phyloP scores from a whole-genome alignment of 2,113 vertebrate genomes.

The Prietella phreatophila region DNA sequence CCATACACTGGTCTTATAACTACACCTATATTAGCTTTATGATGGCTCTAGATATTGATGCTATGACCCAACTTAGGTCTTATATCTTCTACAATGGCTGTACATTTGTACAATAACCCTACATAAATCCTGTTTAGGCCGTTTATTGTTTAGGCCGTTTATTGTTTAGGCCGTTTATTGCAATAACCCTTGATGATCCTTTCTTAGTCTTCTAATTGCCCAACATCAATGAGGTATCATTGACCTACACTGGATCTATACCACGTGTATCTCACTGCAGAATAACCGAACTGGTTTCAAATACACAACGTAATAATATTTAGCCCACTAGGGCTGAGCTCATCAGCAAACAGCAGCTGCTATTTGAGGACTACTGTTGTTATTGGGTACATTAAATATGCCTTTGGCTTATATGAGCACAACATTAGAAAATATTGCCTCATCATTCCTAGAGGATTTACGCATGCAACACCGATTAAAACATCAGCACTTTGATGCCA shows the following conservation, averaged over 20 bases:
- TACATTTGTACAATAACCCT: neutral
- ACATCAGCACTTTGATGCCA: conserved; percentile 5
- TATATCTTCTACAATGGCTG: neutral
- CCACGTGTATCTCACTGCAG: neutral
- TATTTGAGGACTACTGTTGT: neutral
- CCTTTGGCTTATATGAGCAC: neutral
- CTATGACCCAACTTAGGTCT: neutral
- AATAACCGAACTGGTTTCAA: neutral
- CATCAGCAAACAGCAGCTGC: neutral
- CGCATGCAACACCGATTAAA: neutral
- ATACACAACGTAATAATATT: neutral
- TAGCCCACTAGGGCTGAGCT: neutral
- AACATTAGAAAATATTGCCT: neutral
- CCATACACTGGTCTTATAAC: neutral
- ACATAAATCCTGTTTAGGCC: neutral
- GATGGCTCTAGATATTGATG: neutral
- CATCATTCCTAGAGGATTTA: neutral
- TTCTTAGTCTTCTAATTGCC: neutral
- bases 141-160: neutral
- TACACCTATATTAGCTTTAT: neutral
- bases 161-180: neutral
- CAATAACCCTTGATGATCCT: neutral
- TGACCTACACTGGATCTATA: neutral
- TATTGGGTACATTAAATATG: neutral
- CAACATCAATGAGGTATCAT: neutral